Percentiles rank a stretch among this genome's conserved stretches.
phyloP scores from a whole-genome alignment of 2,797 vertebrate species.

The Urosaurus nigricauda region DNA sequence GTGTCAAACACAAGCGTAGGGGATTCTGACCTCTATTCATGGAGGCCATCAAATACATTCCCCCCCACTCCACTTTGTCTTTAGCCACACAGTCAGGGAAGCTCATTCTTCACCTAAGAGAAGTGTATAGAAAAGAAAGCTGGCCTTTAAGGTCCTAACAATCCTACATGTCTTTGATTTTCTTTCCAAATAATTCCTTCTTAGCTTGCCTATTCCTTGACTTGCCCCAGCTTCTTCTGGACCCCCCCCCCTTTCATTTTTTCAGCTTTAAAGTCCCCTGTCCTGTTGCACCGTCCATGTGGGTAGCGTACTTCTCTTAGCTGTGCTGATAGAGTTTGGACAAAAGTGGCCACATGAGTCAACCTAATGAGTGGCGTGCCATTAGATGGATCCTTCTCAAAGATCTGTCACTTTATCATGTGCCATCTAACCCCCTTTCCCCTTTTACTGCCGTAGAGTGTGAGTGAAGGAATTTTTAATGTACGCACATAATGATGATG shows the following conservation, averaged over 20 bases:
- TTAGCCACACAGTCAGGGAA: no score
- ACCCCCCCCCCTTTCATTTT: not conserved
- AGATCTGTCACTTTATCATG: not conserved
- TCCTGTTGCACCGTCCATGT: not conserved
- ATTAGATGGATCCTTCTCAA: not conserved
- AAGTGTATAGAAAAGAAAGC: not conserved
- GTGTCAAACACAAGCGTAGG: no score
- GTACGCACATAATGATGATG: no score
- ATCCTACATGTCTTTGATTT: not conserved
- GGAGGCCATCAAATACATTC: no score
- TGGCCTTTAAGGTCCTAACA: not conserved
- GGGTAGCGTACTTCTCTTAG: not conserved
- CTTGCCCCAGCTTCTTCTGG: not conserved
- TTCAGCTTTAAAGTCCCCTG: not conserved
- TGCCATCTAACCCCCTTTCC: no score
- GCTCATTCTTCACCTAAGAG: not conserved
- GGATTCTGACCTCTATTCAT: no score
- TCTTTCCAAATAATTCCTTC: not conserved
- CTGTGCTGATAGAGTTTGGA: not conserved
- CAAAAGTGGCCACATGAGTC: not conserved
- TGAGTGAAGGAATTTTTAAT: no score
- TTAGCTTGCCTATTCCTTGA: not conserved
- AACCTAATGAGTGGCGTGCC: not conserved
- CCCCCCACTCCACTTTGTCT: no score
- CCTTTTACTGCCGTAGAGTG: no score